Percentiles rank a stretch among this genome's conserved stretches.
These are phyloP conservation scores for Epinotia brunnichana DNA, from an alignment of 2,888 invertebrate species.

Conservation along the genomic window DNA sequence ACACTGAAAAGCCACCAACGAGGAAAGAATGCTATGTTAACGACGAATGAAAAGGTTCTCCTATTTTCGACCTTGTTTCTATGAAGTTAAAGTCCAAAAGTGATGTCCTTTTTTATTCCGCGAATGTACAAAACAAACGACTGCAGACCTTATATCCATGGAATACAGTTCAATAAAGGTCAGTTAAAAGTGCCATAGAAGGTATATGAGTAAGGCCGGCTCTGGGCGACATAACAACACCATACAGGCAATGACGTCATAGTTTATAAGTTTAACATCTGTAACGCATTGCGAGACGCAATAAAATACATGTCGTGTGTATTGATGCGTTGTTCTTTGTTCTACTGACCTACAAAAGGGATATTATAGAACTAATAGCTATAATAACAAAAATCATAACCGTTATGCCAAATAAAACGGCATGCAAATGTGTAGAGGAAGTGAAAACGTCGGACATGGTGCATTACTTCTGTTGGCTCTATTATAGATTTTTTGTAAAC, in stretches of 20 bases:
- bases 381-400: not conserved
- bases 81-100: not conserved
- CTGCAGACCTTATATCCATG: not conserved
- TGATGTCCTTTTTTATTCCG: not conserved
- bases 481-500: constrained; percentile 2
- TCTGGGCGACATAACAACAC: not conserved
- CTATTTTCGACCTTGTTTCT: not conserved
- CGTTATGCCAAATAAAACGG: not conserved
- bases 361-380: not conserved
- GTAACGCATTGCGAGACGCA: constrained; percentile 16
- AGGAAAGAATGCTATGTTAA: not conserved
- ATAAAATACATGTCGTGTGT: constrained; percentile 29
- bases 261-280: constrained; percentile 29
- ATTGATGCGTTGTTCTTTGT: constrained; percentile 20
- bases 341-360: constrained; percentile 20
- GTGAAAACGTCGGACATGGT: constrained; percentile 25
- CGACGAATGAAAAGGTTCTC: not conserved
- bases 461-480: constrained; percentile 20
- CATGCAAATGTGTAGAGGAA: constrained; percentile 16
- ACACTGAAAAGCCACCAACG: not conserved
- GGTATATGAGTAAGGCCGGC: not conserved
- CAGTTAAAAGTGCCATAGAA: not conserved
- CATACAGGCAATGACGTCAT: constrained; percentile 14
- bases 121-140: not conserved
- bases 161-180: not conserved